Evolutionary conservation across 2,888 invertebrate genomes (phyloP).

Genomic region (Suillia variegata): DNA sequence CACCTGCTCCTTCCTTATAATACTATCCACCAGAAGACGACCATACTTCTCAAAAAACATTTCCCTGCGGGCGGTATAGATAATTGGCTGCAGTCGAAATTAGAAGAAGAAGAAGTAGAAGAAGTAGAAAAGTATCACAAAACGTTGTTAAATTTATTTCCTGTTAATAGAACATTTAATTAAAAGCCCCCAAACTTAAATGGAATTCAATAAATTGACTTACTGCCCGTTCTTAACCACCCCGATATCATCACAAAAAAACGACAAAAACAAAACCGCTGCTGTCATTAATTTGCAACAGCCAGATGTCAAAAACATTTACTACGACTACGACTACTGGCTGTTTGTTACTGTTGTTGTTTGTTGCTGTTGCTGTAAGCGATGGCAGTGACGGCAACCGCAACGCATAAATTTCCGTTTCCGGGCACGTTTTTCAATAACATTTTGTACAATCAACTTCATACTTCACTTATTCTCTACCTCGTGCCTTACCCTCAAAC

Average conservation of each 20-base stretch:
- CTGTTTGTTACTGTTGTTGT: too few species aligned
- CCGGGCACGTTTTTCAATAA: neutral
- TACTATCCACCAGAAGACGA: conserved; percentile 52
- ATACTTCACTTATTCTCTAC: too few species aligned
- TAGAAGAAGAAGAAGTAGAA: neutral
- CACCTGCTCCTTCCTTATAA: conserved; percentile 56
- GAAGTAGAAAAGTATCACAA: neutral
- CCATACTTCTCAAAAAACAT: conserved; percentile 58
- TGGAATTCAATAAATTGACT: neutral
- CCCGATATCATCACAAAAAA: too few species aligned
- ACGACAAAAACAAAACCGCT: too few species aligned
- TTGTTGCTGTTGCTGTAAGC: neutral
- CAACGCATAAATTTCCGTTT: neutral
- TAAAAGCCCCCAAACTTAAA: neutral
- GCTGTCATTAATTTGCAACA: too few species aligned
- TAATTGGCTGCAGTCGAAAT: conserved; percentile 53
- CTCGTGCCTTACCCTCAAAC: too few species aligned
- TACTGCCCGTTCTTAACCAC: too few species aligned
- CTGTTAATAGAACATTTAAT: neutral
- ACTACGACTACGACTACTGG: neutral
- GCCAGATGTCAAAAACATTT: too few species aligned
- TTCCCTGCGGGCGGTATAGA: conserved; percentile 48
- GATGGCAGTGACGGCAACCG: neutral
- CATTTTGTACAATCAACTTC: too few species aligned
- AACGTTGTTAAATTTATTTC: neutral